Evolutionary conservation across 2,797 vertebrate species (phyloP).

Genomic region (Rhinella marina): DNA sequence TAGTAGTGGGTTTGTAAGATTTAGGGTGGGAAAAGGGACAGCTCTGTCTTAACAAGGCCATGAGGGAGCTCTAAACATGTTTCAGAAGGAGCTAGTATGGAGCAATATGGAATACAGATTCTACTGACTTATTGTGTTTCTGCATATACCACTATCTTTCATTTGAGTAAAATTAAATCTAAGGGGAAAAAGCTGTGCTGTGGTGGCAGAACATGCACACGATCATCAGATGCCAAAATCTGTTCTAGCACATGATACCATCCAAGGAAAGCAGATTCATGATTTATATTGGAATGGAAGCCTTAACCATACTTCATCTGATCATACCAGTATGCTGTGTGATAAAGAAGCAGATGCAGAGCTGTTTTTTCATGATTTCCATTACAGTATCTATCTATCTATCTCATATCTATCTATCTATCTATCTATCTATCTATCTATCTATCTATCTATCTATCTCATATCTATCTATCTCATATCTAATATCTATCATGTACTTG

Average conservation of each 20-base stretch:
- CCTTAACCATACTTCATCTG: neutral
- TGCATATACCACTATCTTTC: neutral
- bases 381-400: neutral
- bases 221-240: slow-evolving; percentile 16
- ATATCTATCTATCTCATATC: neutral
- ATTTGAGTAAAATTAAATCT: slow-evolving; percentile 17
- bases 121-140: slow-evolving; percentile 5
- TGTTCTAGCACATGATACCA: slow-evolving; percentile 1
- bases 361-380: neutral
- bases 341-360: neutral
- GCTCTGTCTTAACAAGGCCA: neutral
- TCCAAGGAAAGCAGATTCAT: slow-evolving; percentile 13
- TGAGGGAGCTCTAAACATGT: neutral
- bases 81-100: neutral
- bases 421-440: neutral
- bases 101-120: slow-evolving; percentile 5
- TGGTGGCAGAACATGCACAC: slow-evolving; percentile 18
- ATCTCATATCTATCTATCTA: neutral
- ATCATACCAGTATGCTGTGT: neutral
- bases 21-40: neutral
- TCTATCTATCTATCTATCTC: no score
- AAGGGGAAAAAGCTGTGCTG: neutral
- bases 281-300: neutral
- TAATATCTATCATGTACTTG: no score
- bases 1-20: slow-evolving; percentile 4